Conservation (phyloP, 2,797 vertebrate species). For the Paramormyrops hopkinsi region DNA sequence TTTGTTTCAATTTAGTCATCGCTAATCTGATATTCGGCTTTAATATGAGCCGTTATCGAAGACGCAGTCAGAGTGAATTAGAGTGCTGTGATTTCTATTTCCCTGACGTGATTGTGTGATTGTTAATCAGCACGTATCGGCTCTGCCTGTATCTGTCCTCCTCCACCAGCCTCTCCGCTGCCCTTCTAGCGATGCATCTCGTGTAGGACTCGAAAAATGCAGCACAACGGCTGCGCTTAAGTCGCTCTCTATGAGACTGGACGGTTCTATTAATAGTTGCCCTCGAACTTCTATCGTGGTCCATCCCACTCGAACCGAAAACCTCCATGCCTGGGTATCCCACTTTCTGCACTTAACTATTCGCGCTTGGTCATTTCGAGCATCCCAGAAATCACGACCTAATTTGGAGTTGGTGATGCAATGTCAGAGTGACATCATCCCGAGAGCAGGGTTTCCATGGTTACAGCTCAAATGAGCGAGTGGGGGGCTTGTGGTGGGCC, state of each 20-base stretch:
- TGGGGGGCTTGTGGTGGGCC: conserved; percentile 24
- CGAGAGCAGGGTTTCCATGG: conserved; percentile 56
- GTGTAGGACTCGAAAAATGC: background rate
- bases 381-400: conserved; percentile 28
- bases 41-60: background rate
- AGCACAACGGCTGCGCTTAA: conserved; percentile 9
- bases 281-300: conserved; percentile 22
- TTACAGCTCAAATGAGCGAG: conserved; percentile 36
- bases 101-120: background rate
- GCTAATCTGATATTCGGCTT: background rate
- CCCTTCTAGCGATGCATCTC: conserved; percentile 32
- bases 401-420: conserved; percentile 47
- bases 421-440: conserved; percentile 49
- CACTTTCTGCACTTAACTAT: background rate
- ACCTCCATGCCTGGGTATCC: conserved; percentile 22
- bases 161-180: conserved; percentile 9
- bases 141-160: conserved; percentile 11
- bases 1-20: background rate
- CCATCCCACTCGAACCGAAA: conserved; percentile 18
- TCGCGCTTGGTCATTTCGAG: conserved; percentile 26
- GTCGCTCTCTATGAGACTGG: conserved; percentile 14
- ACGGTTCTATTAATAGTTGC: conserved; percentile 46
- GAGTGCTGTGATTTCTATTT: background rate
- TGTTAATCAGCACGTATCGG: conserved; percentile 27
- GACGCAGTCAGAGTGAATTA: background rate